Percentiles rank a stretch among this genome's conserved stretches.
Conservation (phyloP, 2,113 vertebrate genomes). For the Oryzias melastigma region DNA sequence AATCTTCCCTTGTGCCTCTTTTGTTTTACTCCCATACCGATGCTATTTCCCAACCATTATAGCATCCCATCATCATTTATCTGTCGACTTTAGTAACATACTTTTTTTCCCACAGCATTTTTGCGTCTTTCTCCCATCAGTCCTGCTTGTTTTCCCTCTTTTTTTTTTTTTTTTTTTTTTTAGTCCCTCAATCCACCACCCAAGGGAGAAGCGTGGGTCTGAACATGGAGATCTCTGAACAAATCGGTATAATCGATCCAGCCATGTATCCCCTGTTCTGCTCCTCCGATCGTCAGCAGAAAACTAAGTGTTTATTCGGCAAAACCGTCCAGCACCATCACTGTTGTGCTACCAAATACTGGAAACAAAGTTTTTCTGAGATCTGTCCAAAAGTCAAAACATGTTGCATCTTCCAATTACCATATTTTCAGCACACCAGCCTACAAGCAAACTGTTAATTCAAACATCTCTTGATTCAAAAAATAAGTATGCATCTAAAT, state of each 20-base stretch:
- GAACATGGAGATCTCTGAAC: constrained; percentile 64
- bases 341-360: constrained; percentile 20
- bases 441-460: too few species aligned
- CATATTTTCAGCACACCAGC: constrained; percentile 19
- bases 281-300: constrained; percentile 73
- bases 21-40: constrained; percentile 6
- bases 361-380: constrained; percentile 37
- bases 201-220: constrained; percentile 41
- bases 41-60: constrained; percentile 27
- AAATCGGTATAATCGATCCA: constrained; percentile 72
- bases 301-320: constrained; percentile 79
- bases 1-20: constrained; percentile 17
- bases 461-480: too few species aligned
- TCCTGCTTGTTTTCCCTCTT: constrained; percentile 5
- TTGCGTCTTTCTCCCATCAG: constrained; percentile 26
- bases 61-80: constrained; percentile 35
- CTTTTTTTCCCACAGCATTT: constrained; percentile 33
- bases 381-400: constrained; percentile 41
- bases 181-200: constrained; percentile 31
- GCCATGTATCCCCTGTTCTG: constrained; percentile 50
- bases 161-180: constrained; percentile 22
- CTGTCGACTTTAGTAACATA: constrained; percentile 33
- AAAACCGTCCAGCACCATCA: constrained; percentile 57
- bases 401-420: constrained; percentile 57
- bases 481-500: too few species aligned